Evolutionary conservation across 2,113 vertebrate species (phyloP).

Genomic region (Orthonyx spaldingii): DNA sequence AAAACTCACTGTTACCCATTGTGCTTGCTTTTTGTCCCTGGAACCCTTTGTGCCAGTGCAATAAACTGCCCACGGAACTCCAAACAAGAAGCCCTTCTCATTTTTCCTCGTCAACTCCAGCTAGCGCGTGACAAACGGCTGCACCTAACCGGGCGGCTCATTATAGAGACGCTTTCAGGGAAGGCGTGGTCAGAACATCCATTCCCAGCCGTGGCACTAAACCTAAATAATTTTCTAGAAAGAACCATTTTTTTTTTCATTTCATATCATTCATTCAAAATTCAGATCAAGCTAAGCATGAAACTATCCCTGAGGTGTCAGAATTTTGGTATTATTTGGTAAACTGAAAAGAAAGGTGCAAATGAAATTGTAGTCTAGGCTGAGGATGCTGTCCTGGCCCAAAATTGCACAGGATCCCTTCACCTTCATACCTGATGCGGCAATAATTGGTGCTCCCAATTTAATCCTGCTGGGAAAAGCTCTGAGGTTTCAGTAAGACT

Average conservation of each 20-base stretch:
- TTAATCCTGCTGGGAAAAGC: not conserved
- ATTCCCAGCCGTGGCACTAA: no score
- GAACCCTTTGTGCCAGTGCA: no score
- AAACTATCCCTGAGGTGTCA: not conserved
- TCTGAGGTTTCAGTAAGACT: not conserved
- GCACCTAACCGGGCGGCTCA: no score
- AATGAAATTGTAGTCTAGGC: not conserved
- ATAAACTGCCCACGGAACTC: no score
- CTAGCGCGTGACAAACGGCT: no score
- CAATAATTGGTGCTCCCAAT: not conserved
- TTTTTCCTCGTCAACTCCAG: no score
- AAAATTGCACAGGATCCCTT: not conserved
- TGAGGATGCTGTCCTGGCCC: not conserved
- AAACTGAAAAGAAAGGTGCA: not conserved
- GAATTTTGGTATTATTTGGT: not conserved
- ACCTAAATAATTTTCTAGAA: not conserved
- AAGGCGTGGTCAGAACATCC: no score
- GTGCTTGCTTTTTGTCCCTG: no score
- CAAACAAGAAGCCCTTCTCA: no score
- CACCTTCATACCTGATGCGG: not conserved
- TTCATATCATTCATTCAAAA: not conserved
- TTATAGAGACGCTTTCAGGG: no score
- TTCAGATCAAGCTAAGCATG: not conserved
- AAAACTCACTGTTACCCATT: no score
- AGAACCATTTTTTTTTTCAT: accelerated